phyloP scores from a whole-genome alignment of 1,140 invertebrate species.

The Nasonia giraulti region DNA sequence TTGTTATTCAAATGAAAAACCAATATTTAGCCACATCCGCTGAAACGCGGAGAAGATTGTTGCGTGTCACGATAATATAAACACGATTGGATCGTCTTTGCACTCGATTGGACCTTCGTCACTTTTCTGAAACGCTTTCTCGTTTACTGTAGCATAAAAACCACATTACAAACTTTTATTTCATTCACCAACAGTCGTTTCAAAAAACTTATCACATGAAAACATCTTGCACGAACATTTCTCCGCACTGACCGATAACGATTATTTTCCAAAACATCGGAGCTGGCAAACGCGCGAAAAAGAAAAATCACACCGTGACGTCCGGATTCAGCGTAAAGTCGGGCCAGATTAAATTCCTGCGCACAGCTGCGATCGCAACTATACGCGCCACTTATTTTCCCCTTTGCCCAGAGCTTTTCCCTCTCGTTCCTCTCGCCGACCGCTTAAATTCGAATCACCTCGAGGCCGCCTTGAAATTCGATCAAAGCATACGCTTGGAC shows the following conservation, averaged over 20 bases:
- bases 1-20: constrained; percentile 34
- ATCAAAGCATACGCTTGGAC: constrained; percentile 2
- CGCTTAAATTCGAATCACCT: constrained; percentile 23
- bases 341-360: constrained; percentile 11
- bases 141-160: too few relatives aligned
- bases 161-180: neutral
- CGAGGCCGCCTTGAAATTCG: constrained; percentile 2
- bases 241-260: too few relatives aligned
- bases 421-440: neutral
- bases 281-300: neutral
- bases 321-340: neutral
- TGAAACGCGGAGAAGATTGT: neutral
- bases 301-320: neutral
- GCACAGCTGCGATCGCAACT: constrained; percentile 15
- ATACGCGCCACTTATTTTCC: neutral
- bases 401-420: neutral
- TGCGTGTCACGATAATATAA: neutral
- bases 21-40: constrained; percentile 19
- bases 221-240: too few relatives aligned
- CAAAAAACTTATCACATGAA: too few relatives aligned
- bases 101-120: constrained; percentile 2
- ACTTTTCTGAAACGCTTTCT: neutral
- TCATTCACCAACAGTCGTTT: neutral
- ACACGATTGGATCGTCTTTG: neutral
- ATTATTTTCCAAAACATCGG: neutral